phyloP scores from a whole-genome alignment of 1,140 invertebrate species.

The Adoxophyes honmai region DNA sequence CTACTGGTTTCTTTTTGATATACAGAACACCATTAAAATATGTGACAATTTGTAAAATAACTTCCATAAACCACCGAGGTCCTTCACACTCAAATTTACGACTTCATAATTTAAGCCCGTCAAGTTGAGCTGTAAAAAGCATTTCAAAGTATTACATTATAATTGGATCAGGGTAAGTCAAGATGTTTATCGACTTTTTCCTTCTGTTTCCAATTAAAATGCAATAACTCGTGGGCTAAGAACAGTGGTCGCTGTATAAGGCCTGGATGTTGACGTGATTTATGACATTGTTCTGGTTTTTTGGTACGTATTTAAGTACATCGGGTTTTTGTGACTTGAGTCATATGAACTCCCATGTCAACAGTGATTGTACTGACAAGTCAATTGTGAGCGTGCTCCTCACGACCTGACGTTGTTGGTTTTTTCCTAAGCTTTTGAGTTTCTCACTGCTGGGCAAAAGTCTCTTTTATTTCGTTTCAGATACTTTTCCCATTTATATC shows the following conservation, averaged over 20 bases:
- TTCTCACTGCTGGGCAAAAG: no score
- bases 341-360: no score
- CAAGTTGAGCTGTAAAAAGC: slow-evolving; percentile 27
- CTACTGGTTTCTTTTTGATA: no score
- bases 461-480: no score
- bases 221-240: slow-evolving; percentile 29
- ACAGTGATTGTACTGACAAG: no score
- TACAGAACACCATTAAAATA: not conserved
- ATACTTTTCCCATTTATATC: no score
- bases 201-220: slow-evolving; percentile 48
- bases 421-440: no score
- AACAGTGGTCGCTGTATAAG: slow-evolving; percentile 19
- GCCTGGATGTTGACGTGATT: slow-evolving; percentile 20
- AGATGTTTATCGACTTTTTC: slow-evolving; percentile 17
- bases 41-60: not conserved
- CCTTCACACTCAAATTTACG: not conserved
- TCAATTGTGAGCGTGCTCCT: no score
- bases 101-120: slow-evolving; percentile 21
- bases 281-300: slow-evolving; percentile 24
- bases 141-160: slow-evolving; percentile 25
- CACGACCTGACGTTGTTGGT: no score
- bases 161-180: slow-evolving; percentile 28
- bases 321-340: no score
- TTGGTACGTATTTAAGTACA: not conserved
- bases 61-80: not conserved